A percentile compares a stretch with the other conserved stretches of the same genome.
These are phyloP conservation scores for Brachirus orientalis DNA, from an alignment of 2,113 vertebrate genomes.

Conservation along the genomic window DNA sequence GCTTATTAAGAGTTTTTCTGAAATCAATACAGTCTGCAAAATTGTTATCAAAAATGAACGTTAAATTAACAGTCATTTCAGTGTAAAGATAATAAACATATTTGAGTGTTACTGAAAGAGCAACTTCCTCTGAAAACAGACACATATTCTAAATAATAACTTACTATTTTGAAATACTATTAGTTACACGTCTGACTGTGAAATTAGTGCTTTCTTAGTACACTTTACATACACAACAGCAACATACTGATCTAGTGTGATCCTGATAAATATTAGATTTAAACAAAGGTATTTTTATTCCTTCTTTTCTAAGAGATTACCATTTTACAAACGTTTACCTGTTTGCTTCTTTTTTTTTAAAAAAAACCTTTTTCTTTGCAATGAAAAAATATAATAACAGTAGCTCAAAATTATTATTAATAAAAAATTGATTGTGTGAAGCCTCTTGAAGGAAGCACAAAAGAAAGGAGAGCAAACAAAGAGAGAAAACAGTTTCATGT, in stretches of 20 bases:
- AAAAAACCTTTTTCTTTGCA: not conserved
- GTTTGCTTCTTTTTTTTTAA: too few relatives aligned
- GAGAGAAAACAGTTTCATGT: conserved; percentile 7
- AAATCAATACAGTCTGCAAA: conserved; percentile 7
- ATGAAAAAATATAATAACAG: too few relatives aligned
- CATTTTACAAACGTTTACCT: too few relatives aligned
- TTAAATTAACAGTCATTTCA: not conserved
- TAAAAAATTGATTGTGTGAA: not conserved
- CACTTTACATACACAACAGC: not conserved
- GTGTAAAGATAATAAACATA: too few relatives aligned
- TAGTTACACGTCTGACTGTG: too few relatives aligned
- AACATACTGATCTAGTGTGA: too few relatives aligned
- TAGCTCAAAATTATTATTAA: not conserved
- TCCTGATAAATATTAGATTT: not conserved
- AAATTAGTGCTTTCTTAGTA: not conserved
- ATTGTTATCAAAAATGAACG: too few relatives aligned
- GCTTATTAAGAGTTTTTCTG: not conserved
- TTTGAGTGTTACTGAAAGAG: too few relatives aligned
- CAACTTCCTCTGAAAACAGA: too few relatives aligned
- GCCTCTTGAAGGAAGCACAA: not conserved
- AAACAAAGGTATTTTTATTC: not conserved
- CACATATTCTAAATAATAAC: too few relatives aligned
- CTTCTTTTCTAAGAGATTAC: not conserved
- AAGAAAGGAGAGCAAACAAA: not conserved
- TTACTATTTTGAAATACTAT: too few relatives aligned